Evolutionary conservation across 2,888 invertebrate species (phyloP).

Genomic region (Latrodectus hesperus): DNA sequence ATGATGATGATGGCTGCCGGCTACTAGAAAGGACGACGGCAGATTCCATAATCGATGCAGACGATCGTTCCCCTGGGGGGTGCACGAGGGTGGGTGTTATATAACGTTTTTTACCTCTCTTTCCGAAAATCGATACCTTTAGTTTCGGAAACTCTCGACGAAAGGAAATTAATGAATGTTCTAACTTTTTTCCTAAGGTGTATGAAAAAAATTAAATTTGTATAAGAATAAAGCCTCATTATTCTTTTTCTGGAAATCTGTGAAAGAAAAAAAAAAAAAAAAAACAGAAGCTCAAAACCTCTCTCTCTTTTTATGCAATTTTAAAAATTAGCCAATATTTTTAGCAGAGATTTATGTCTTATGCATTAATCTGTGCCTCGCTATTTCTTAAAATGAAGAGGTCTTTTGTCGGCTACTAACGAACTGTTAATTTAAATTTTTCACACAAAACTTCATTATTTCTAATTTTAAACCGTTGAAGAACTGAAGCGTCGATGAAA

Average conservation of each 20-base stretch:
- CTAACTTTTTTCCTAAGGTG: constrained; percentile 58
- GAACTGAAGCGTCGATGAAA: too few relatives aligned
- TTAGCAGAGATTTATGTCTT: constrained; percentile 30
- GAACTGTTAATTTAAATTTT: background rate
- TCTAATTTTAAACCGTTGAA: too few relatives aligned
- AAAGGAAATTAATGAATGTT: constrained; percentile 67
- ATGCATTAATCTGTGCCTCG: constrained; percentile 26
- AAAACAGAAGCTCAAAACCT: background rate
- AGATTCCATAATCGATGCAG: constrained; percentile 59
- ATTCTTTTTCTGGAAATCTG: constrained; percentile 37
- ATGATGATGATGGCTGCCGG: constrained; percentile 68
- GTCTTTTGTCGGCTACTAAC: constrained; percentile 15
- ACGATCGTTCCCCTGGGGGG: constrained; percentile 64
- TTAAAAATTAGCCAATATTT: constrained; percentile 21
- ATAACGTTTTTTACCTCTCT: constrained; percentile 50
- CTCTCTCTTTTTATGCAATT: background rate
- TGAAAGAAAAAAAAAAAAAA: constrained; percentile 3
- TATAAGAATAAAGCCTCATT: constrained; percentile 43
- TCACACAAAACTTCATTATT: background rate
- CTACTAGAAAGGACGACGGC: constrained; percentile 49
- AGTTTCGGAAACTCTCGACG: constrained; percentile 60
- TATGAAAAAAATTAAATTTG: constrained; percentile 50
- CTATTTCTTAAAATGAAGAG: constrained; percentile 19
- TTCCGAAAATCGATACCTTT: constrained; percentile 58
- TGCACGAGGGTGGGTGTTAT: constrained; percentile 63